Evolutionary conservation across 2,797 vertebrate genomes (phyloP), one percentile per base, ranked within the genome.

Genomic region (Linurgus olivaceus): DNA sequence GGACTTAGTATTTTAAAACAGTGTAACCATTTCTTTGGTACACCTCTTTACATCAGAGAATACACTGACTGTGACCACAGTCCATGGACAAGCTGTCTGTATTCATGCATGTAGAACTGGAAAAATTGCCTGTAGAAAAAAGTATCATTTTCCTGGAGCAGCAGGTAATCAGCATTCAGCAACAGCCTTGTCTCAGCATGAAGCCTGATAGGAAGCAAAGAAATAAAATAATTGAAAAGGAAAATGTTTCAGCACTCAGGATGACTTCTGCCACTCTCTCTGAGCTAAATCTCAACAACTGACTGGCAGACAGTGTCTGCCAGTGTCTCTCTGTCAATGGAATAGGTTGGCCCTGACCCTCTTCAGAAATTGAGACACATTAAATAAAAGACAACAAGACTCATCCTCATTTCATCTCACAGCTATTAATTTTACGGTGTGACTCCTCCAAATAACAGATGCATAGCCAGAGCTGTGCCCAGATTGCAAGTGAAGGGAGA

Each of bases 331-430:
- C 81, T 86, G 91, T 94, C 93, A 95, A 90, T 94, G 85, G 75
- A 93, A 94, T 13, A 94, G 42, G 87, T 86, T 94, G 90, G 91
- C 91, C 82, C 89, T 94, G 85, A 94, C 94, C 78, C 75, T 91
- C 62, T 94, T 88, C 94, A 91, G 91, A 83, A 94, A 90, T 73
- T 93, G 93, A 94, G 91, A 91, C 68, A 77, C 85, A 62, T 93
- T 85, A 95, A 88, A 96, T 90, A 96, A 96, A 96, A 95, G 89
- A 77, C 89, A 93, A 96, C 78, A 95, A 91, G 91, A 58, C 28
- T 94, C 65, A 47, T 94, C 68, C 75, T 93, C 82, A 90, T 94
- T 93, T 74, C 91, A 88, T 54, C 93, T 96, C 85, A 86, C 72
- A 80, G 61, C 57, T 94, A 94, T 95, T 96, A 96, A 96, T 96